Base-by-base conservation (phyloP, 2,888 invertebrate species). In the Sinotaia quadrata region DNA sequence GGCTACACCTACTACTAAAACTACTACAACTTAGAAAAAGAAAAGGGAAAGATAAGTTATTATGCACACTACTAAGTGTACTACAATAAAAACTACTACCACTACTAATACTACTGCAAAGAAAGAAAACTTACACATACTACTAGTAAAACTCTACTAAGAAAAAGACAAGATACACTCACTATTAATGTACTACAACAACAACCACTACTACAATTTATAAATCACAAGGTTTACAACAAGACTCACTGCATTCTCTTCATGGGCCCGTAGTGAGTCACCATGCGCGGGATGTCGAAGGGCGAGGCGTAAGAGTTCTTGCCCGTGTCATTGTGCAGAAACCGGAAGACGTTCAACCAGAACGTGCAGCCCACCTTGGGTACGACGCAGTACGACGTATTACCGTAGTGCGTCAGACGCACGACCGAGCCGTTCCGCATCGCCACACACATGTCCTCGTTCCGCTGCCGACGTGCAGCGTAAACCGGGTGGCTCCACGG, bases 281-380 rank as follows among this genome's bases (percentile, higher is more conserved):
- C 10, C 62, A 57, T 49, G 27, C 71, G 59, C 4, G 71, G 71
- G 29, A 75, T 73, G 37, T 68, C 60, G 44, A 69, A 69, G 27
- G 71, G 70, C n/a, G 56, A 61, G 31, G 59, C n/a, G 27, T 62
- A 57, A 27, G 60, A 24, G 12, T n/a, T 15, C 3, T 27, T 41
- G 12, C 65, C 63, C 3, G 70, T 70, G 61, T 70, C 70, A n/a
- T 68, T 62, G 61, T 69, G 62, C 5, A 75, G 62, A 36, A 49
- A 71, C 3, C 69, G 69, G 62, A 75, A 73, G 29, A 73, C 57
- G 31, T 69, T 69, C 21, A 68, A 67, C 75, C 75, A 75, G 67
- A 65, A 69, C n/a, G 75, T 75, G 36, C 73, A 73, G 21, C 69
- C 47, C 56, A 65, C 65, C 24, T 65, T 65, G 24, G 65, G 65